These are phyloP conservation scores for Antechinus stuartii DNA, from an alignment of 2,113 vertebrate species.

Conservation along the genomic window DNA sequence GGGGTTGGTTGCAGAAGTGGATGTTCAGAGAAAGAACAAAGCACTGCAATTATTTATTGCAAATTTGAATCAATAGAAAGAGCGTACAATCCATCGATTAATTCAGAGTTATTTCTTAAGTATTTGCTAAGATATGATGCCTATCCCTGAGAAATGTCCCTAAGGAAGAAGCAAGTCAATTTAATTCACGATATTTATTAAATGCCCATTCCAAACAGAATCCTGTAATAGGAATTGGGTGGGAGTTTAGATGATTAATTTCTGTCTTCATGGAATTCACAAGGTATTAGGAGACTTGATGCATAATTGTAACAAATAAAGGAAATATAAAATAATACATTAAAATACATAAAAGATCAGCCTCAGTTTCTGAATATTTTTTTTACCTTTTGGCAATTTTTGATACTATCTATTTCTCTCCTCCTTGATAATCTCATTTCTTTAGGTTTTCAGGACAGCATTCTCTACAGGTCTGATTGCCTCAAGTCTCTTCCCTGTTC, in stretches of 20 bases:
- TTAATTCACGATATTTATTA: neutral
- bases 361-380: neutral
- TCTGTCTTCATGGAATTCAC: neutral
- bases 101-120: neutral
- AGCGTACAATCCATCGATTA: neutral
- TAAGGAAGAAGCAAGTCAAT: neutral
- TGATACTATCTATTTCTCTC: neutral
- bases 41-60: neutral
- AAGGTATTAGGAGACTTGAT: neutral
- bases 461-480: neutral
- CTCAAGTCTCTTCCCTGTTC: neutral
- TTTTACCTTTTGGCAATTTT: neutral
- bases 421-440: neutral
- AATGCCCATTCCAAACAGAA: neutral
- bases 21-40: no score
- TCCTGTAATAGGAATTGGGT: neutral
- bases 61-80: neutral
- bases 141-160: neutral
- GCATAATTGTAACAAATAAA: neutral
- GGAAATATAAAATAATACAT: neutral
- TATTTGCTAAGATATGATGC: neutral
- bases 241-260: neutral
- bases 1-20: fast-evolving
- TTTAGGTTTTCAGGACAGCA: neutral
- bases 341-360: neutral